Evolutionary conservation across 2,888 invertebrate genomes (phyloP), one percentile per base, ranked within the genome.

Genomic region (Drosophila koepferae): DNA sequence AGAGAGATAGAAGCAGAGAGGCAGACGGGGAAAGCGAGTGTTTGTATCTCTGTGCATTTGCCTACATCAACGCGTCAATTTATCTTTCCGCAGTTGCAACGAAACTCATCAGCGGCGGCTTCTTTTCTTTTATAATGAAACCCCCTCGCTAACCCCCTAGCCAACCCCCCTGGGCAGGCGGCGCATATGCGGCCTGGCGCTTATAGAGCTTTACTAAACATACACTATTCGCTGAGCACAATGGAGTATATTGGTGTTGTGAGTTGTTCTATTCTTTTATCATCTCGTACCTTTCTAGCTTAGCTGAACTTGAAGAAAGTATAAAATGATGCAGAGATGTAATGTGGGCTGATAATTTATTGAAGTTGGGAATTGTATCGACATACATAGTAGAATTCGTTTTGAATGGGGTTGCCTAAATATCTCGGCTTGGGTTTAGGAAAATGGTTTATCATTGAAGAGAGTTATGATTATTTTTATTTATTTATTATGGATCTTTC

Each of bases 41-140:
- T 86, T 86, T 80, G 77, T 90, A 80, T 74, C 71, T 81, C 48
- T 73, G 79, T 82, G 88, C 86, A 86, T 86, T 89, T 89, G 86
- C 75, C 86, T 86, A 86, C 72, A 77, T 90, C 91, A 87, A 89
- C 89, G 81, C 78, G 74, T 86, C 91, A 91, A 90, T 90, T 90
- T 90, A 90, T 90, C 91, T 90, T 90, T 90, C 89, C 90, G 81
- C 84, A 81, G 89, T 89, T 90, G 90, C 90, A 89, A 71, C 80
- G 61, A 84, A 86, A 77, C 85, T 88, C 89, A 86, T 86, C 86
- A 90, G 43, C 80, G 86, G 79, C 87, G 87, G 87, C 90, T 70
- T 88, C 90, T 87, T 87, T 87, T 87, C 84, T 84, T 84, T 72
- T 73, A 83, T 84, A 86, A 81, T 72, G 69, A 53, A 79, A 74